A percentile compares a stretch with the other conserved stretches of the same genome.
phyloP scores from a whole-genome alignment of 2,888 invertebrate genomes.

The Philereme transversata region DNA sequence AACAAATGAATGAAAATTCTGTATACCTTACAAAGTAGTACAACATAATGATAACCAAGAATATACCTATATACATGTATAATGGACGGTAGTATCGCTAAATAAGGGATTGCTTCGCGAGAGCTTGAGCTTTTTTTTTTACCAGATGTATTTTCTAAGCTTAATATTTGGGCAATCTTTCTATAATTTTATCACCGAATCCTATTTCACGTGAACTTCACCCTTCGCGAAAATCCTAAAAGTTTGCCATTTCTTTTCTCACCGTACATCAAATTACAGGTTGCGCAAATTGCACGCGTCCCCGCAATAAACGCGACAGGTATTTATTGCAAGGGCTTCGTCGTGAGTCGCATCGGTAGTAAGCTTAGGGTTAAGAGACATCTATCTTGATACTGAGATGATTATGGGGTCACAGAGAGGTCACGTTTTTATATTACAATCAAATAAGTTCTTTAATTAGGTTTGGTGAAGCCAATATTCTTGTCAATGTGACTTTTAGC shows the following conservation, averaged over 20 bases:
- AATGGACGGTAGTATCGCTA: too few species aligned
- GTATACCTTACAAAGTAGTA: too few species aligned
- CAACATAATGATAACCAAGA: too few species aligned
- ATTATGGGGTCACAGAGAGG: slow-evolving; percentile 4
- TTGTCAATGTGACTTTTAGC: too few species aligned
- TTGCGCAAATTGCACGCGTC: slow-evolving; percentile 66
- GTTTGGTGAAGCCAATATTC: too few species aligned
- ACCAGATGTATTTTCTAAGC: too few species aligned
- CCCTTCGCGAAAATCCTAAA: slow-evolving; percentile 13
- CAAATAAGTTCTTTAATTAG: too few species aligned
- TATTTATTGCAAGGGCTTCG: slow-evolving; percentile 65
- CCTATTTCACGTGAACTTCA: slow-evolving; percentile 7
- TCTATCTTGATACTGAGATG: slow-evolving; percentile 21
- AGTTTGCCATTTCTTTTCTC: slow-evolving; percentile 36
- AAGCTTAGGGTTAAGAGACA: slow-evolving; percentile 27
- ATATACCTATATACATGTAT: too few species aligned
- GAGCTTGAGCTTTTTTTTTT: too few species aligned
- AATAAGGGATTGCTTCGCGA: too few species aligned
- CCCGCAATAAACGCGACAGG: slow-evolving; percentile 63
- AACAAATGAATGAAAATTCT: too few species aligned
- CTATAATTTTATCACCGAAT: slow-evolving; percentile 1
- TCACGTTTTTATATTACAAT: not conserved
- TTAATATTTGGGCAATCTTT: not conserved
- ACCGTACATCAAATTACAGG: slow-evolving; percentile 73
- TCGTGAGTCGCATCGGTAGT: slow-evolving; percentile 52